phyloP scores from a whole-genome alignment of 2,888 invertebrate genomes.

The Electrophaes corylata region DNA sequence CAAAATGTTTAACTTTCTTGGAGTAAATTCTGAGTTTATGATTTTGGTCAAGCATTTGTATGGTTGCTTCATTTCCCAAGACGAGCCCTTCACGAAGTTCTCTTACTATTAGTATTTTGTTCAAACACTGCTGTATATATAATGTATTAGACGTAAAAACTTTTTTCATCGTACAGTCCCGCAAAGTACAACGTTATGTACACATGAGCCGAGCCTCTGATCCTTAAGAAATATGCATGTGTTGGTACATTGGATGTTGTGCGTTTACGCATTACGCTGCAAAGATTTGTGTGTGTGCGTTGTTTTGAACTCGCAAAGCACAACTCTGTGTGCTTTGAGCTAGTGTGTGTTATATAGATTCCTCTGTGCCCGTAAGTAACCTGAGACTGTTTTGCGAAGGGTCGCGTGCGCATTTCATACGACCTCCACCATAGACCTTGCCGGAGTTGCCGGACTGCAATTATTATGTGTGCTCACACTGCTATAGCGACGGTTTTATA shows the following conservation, averaged over 20 bases:
- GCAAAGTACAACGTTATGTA: constrained; percentile 45
- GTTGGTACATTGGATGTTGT: constrained; percentile 27
- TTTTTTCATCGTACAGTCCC: constrained; percentile 40
- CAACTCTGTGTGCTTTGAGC: constrained; percentile 9
- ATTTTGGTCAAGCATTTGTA: background rate
- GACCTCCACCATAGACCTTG: constrained; percentile 77
- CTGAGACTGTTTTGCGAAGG: constrained; percentile 72
- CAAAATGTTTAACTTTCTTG: background rate
- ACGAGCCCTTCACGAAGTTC: too few species aligned
- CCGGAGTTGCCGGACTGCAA: constrained; percentile 47
- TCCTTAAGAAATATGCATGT: constrained; percentile 9
- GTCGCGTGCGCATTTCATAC: constrained; percentile 70
- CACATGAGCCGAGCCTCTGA: constrained; percentile 45
- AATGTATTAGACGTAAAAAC: constrained; percentile 22
- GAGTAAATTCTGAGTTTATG: background rate
- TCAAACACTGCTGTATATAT: constrained; percentile 3
- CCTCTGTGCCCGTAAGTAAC: constrained; percentile 55
- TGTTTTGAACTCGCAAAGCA: constrained; percentile 16
- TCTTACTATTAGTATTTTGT: too few species aligned
- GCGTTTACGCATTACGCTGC: constrained; percentile 24
- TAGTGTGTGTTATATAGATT: constrained; percentile 32
- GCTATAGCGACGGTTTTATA: constrained; percentile 45
- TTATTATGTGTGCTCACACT: constrained; percentile 59
- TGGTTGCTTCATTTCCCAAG: background rate
- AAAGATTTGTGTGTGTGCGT: constrained; percentile 18